Conservation (phyloP, 2,113 vertebrate genomes). For the Myiagra hebetior region DNA sequence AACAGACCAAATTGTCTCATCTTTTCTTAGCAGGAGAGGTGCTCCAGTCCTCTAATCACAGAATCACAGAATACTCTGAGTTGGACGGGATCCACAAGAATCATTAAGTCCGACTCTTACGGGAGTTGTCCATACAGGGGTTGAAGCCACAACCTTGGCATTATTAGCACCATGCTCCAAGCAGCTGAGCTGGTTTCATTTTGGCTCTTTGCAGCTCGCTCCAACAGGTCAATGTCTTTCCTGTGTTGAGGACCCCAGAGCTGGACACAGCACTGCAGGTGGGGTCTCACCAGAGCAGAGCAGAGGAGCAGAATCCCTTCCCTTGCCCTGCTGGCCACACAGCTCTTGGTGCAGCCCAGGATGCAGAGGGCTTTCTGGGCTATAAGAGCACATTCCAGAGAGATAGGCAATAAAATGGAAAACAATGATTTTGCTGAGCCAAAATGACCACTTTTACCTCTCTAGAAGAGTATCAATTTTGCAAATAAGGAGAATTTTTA, state of each 20-base stretch:
- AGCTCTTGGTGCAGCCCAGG: background rate
- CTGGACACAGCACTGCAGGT: background rate
- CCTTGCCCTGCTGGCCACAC: background rate
- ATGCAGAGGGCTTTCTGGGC: background rate
- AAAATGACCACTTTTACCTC: background rate
- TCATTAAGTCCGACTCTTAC: background rate
- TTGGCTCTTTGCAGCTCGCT: fast-evolving
- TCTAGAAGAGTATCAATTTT: background rate
- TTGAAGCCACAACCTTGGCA: background rate
- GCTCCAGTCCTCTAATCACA: background rate
- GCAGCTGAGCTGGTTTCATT: background rate
- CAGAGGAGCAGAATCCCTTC: background rate
- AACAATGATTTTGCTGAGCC: background rate
- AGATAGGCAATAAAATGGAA: background rate
- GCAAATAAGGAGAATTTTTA: background rate
- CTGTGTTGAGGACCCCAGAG: background rate
- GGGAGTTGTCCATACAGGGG: background rate
- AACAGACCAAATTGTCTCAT: background rate
- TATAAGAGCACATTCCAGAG: background rate
- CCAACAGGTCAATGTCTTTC: background rate
- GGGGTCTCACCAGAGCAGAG: background rate
- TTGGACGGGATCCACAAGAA: background rate
- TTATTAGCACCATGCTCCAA: background rate
- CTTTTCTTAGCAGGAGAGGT: background rate
- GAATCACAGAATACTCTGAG: background rate